These are phyloP conservation scores for Suillia variegata DNA, from an alignment of 2,888 invertebrate species.

Conservation along the genomic window DNA sequence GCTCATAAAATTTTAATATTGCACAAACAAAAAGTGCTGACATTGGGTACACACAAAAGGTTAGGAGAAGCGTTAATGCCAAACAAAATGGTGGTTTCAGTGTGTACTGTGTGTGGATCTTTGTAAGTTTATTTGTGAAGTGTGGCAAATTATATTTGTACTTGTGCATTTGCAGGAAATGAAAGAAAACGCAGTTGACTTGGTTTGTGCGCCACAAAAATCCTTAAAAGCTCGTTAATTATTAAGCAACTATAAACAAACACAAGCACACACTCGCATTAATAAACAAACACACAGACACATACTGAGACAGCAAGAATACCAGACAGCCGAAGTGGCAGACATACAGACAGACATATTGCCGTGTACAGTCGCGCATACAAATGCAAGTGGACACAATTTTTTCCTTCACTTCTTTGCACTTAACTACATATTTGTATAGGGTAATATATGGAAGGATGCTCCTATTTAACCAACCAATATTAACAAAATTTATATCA, in stretches of 20 bases:
- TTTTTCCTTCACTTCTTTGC: slow-evolving; percentile 33
- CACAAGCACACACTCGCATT: slow-evolving; percentile 9
- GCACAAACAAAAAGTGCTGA: slow-evolving; percentile 3
- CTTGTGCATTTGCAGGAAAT: not conserved
- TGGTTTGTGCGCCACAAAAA: slow-evolving; percentile 41
- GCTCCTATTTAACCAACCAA: too few species aligned
- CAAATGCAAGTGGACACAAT: slow-evolving; percentile 40
- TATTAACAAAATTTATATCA: too few species aligned
- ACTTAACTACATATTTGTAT: slow-evolving; percentile 51
- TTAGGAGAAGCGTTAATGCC: slow-evolving; percentile 30
- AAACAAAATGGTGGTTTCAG: slow-evolving; percentile 18
- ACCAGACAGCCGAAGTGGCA: not conserved
- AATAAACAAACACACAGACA: slow-evolving; percentile 8
- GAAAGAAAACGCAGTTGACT: not conserved
- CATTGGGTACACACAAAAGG: slow-evolving; percentile 14
- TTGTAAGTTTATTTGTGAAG: not conserved
- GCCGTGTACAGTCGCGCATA: slow-evolving; percentile 4
- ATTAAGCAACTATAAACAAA: slow-evolving; percentile 53
- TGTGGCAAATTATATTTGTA: not conserved
- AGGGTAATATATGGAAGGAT: too few species aligned
- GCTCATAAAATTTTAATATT: not conserved
- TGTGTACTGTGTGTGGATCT: not conserved
- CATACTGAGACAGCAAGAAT: not conserved
- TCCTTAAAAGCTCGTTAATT: slow-evolving; percentile 56
- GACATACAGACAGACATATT: slow-evolving; percentile 17